phyloP scores from a whole-genome alignment of 2,888 invertebrate species.

The Eupithecia subumbrata region DNA sequence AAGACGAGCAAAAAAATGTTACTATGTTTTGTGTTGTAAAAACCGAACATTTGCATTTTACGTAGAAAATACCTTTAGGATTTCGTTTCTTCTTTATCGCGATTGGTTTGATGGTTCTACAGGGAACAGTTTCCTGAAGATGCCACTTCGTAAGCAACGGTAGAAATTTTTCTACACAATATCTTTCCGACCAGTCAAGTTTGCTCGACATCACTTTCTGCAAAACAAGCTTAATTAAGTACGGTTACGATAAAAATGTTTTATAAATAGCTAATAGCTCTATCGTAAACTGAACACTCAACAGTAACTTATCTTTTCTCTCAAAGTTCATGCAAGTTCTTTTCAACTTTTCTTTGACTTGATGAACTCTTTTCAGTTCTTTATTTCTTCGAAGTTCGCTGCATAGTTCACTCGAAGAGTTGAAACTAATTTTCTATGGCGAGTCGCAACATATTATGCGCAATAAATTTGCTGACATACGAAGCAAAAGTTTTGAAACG shows the following conservation, averaged over 20 bases:
- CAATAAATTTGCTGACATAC: background rate
- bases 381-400: constrained; percentile 30
- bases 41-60: background rate
- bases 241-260: background rate
- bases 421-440: constrained; percentile 9
- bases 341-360: constrained; percentile 34
- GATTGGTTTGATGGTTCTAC: constrained; percentile 64
- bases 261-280: constrained; percentile 1
- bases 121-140: constrained; percentile 72
- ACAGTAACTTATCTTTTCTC: constrained; percentile 20
- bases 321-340: constrained; percentile 26
- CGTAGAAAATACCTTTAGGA: constrained; percentile 69
- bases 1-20: background rate
- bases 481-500: background rate
- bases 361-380: constrained; percentile 21
- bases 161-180: constrained; percentile 90
- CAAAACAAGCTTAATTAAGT: constrained; percentile 41
- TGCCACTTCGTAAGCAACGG: constrained; percentile 92
- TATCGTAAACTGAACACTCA: constrained; percentile 7
- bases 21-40: background rate
- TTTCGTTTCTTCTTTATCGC: constrained; percentile 77
- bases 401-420: constrained; percentile 24
- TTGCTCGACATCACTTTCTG: constrained; percentile 87
- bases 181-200: constrained; percentile 89
- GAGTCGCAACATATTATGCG: background rate